A percentile compares a stretch with the other conserved stretches of the same genome.
phyloP scores from a whole-genome alignment of 1,140 invertebrate genomes.

The Leptopilina boulardi region DNA sequence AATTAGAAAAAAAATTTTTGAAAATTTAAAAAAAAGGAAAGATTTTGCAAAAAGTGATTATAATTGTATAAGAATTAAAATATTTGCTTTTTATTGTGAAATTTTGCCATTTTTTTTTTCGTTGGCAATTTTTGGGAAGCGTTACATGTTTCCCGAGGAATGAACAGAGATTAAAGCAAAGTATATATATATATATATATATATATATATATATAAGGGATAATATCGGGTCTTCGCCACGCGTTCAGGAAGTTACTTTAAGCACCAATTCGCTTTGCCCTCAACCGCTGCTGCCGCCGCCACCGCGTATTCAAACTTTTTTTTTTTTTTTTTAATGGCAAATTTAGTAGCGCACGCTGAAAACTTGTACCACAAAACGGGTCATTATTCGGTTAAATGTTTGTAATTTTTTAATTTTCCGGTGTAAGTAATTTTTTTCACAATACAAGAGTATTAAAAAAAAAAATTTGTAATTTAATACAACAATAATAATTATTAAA shows the following conservation, averaged over 20 bases:
- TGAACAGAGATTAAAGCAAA: not conserved
- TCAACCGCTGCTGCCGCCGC: no score
- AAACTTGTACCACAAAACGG: not conserved
- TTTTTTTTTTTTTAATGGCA: slow-evolving; percentile 14
- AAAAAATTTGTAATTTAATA: no score
- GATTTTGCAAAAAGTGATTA: not conserved
- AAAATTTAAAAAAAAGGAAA: not conserved
- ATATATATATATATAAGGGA: no score
- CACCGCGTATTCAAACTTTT: not conserved
- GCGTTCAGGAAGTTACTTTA: slow-evolving; percentile 3
- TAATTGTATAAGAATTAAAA: not conserved
- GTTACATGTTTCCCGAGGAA: not conserved
- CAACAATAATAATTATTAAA: no score
- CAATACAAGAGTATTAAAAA: no score
- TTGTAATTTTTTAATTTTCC: not conserved
- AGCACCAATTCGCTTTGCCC: not conserved
- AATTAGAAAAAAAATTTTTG: no score
- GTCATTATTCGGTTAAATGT: not conserved
- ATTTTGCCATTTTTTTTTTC: no score
- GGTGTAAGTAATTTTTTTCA: no score
- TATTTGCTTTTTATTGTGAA: not conserved
- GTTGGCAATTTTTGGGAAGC: not conserved
- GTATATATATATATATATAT: no score
- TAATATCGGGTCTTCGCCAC: slow-evolving; percentile 1
- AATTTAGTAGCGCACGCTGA: not conserved